Evolutionary conservation across 2,797 vertebrate species (phyloP).

Genomic region (Ctenopoma kingsleyae): DNA sequence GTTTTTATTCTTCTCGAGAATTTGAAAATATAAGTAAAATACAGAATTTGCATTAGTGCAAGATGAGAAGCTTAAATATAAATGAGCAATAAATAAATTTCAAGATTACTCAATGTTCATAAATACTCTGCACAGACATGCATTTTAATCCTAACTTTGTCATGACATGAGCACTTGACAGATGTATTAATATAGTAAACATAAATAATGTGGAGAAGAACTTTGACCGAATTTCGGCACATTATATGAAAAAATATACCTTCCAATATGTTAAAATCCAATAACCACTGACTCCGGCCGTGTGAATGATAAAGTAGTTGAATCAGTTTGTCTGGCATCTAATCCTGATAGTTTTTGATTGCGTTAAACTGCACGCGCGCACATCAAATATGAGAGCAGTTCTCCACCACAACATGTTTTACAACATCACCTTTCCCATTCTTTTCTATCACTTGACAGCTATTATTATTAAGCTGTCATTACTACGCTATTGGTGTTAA

Average conservation of each 20-base stretch:
- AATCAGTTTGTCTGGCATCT: neutral
- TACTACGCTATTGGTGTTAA: neutral
- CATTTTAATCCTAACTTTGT: neutral
- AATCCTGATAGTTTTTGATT: neutral
- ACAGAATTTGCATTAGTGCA: neutral
- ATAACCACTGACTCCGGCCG: neutral
- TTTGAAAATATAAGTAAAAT: too few species aligned
- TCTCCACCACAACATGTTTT: neutral
- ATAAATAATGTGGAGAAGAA: too few species aligned
- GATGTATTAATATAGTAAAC: neutral
- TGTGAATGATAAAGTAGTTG: neutral
- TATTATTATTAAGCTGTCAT: constrained; percentile 38
- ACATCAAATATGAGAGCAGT: neutral
- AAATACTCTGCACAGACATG: neutral
- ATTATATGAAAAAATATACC: neutral
- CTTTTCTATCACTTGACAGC: neutral
- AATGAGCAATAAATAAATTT: neutral
- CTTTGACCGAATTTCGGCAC: neutral
- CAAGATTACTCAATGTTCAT: neutral
- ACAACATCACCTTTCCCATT: neutral
- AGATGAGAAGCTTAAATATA: neutral
- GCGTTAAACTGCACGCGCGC: too few species aligned
- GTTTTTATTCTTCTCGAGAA: neutral
- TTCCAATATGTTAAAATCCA: neutral
- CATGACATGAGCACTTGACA: too few species aligned